phyloP scores from a whole-genome alignment of 2,113 vertebrate species.

The Sturnus vulgaris region DNA sequence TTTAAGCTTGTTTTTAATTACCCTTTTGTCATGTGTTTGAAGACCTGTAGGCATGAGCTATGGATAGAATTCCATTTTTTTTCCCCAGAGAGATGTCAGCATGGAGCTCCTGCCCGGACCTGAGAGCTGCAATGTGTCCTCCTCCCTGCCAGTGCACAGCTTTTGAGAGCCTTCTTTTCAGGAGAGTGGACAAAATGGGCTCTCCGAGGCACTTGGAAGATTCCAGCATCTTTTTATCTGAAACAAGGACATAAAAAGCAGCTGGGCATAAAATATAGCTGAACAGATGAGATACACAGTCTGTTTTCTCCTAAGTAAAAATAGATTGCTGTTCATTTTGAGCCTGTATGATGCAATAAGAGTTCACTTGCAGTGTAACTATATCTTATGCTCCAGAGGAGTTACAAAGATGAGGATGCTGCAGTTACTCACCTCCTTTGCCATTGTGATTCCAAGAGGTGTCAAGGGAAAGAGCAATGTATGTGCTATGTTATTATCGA shows the following conservation, averaged over 20 bases:
- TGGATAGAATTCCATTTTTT: background rate
- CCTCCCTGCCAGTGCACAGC: background rate
- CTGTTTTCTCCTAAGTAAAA: slow-evolving; percentile 54
- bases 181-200: background rate
- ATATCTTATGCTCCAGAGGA: background rate
- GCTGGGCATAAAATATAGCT: slow-evolving; percentile 54
- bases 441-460: background rate
- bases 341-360: slow-evolving; percentile 23
- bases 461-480: background rate
- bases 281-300: slow-evolving; percentile 54
- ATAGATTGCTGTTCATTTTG: slow-evolving; percentile 65
- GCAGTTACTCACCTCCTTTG: background rate
- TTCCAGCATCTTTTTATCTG: slow-evolving; percentile 38
- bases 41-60: background rate
- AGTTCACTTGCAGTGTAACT: slow-evolving; percentile 36
- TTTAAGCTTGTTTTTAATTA: background rate
- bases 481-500: background rate
- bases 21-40: background rate
- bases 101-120: background rate
- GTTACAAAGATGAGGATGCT: background rate
- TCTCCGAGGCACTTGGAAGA: slow-evolving; percentile 1
- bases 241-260: slow-evolving; percentile 52
- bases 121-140: background rate
- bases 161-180: background rate
- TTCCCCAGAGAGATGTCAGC: background rate